phyloP scores from a whole-genome alignment of 2,888 invertebrate species.

The Drosophila recens region DNA sequence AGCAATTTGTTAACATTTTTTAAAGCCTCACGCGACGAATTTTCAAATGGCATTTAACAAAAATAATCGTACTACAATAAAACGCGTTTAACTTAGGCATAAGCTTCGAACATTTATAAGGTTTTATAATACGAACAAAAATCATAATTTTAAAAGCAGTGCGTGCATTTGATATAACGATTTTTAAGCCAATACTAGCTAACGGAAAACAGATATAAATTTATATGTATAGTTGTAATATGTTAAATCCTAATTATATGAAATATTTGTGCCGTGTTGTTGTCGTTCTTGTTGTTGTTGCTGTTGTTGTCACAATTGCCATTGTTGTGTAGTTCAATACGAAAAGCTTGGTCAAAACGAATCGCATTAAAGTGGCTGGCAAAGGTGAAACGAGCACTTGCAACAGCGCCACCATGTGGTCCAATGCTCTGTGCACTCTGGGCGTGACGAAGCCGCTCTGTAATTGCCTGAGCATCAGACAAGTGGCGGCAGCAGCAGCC shows the following conservation, averaged over 20 bases:
- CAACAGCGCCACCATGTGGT: constrained; percentile 83
- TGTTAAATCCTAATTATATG: constrained; percentile 22
- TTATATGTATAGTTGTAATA: constrained; percentile 18
- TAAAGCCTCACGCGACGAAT: constrained; percentile 60
- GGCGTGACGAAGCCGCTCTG: constrained; percentile 86
- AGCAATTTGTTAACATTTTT: constrained; percentile 56
- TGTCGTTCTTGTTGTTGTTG: constrained; percentile 6
- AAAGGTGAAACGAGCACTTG: constrained; percentile 75
- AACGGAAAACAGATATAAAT: constrained; percentile 1
- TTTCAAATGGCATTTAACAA: constrained; percentile 75
- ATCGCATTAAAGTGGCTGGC: constrained; percentile 79
- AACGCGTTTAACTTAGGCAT: constrained; percentile 49
- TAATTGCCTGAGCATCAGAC: constrained; percentile 85
- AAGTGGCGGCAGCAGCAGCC: constrained; percentile 84
- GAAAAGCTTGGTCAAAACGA: constrained; percentile 27
- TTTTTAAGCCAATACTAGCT: constrained; percentile 37
- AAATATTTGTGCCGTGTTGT: constrained; percentile 30
- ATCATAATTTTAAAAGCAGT: constrained; percentile 28
- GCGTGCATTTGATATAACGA: constrained; percentile 53
- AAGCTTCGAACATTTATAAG: constrained; percentile 57
- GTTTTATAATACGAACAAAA: constrained; percentile 42
- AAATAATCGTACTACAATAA: constrained; percentile 37
- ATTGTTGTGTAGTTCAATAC: constrained; percentile 25
- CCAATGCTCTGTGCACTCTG: constrained; percentile 85
- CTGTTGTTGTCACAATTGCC: constrained; percentile 18